phyloP scores from a whole-genome alignment of 2,797 vertebrate species.

The Phalloptychus januarius region DNA sequence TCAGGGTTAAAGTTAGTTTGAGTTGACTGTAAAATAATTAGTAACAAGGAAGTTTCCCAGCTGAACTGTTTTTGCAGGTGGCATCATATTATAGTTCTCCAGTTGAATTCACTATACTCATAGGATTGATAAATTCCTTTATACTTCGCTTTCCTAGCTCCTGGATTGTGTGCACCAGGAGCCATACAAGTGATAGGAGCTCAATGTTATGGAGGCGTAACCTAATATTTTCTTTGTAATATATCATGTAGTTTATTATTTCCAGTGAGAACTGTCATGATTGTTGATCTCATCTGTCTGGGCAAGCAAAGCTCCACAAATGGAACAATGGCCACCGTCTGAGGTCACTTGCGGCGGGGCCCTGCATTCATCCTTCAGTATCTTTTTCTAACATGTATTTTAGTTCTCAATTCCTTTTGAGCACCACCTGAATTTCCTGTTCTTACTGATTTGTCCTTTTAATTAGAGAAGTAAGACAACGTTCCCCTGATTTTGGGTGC shows the following conservation, averaged over 20 bases:
- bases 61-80: neutral
- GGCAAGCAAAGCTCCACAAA: neutral
- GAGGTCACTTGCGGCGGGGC: neutral
- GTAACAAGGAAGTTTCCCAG: neutral
- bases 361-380: neutral
- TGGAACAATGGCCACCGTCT: too few species aligned
- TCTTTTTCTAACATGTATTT: neutral
- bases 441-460: slow-evolving; percentile 28
- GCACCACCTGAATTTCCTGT: slow-evolving; percentile 12
- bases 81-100: neutral
- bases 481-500: slow-evolving; percentile 47
- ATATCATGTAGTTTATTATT: neutral
- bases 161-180: neutral
- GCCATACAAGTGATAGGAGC: neutral
- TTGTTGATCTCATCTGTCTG: neutral
- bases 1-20: neutral
- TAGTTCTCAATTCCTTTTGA: neutral
- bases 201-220: neutral
- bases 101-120: neutral
- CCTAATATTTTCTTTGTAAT: neutral
- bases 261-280: neutral
- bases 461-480: slow-evolving; percentile 51
- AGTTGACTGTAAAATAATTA: neutral
- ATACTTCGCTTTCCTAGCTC: neutral
- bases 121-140: neutral